A percentile compares a stretch with the other conserved stretches of the same genome.
phyloP scores from a whole-genome alignment of 2,797 vertebrate genomes.

The Syngnathus acus region DNA sequence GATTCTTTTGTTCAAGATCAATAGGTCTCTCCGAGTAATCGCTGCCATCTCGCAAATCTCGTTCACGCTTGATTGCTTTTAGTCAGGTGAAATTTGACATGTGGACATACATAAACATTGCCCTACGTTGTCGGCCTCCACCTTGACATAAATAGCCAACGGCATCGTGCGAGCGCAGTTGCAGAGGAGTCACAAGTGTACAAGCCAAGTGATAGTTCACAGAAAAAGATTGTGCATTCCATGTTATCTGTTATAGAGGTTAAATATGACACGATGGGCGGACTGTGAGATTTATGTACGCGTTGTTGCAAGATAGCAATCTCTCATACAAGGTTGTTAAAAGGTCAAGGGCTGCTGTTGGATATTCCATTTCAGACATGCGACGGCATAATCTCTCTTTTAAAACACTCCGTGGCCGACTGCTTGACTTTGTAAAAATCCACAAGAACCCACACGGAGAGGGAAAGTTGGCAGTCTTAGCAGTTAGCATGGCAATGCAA shows the following conservation, averaged over 20 bases:
- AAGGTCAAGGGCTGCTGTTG: slow-evolving; percentile 6
- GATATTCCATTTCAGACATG: slow-evolving; percentile 1
- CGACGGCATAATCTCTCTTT: slow-evolving; percentile 1
- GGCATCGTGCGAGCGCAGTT: slow-evolving; percentile 9
- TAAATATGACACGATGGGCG: background rate
- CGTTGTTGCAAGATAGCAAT: background rate
- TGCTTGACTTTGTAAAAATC: background rate
- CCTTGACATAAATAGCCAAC: slow-evolving; percentile 39
- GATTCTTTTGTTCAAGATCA: background rate
- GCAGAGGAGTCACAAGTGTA: background rate
- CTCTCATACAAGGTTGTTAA: background rate
- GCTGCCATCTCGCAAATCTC: background rate
- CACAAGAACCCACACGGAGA: too few relatives aligned
- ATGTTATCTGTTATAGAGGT: background rate
- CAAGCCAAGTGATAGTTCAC: background rate
- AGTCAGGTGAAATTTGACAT: slow-evolving; percentile 27
- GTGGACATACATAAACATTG: slow-evolving; percentile 24
- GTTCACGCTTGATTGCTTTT: slow-evolving; percentile 8
- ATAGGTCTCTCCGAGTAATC: background rate
- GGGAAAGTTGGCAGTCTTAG: background rate
- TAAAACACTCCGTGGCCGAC: background rate
- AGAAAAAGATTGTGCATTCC: background rate
- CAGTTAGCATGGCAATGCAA: background rate
- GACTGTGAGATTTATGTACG: background rate
- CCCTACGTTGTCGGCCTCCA: slow-evolving; percentile 23